Evolutionary conservation across 2,888 invertebrate genomes (phyloP).

Genomic region (Mythimna vitellina): DNA sequence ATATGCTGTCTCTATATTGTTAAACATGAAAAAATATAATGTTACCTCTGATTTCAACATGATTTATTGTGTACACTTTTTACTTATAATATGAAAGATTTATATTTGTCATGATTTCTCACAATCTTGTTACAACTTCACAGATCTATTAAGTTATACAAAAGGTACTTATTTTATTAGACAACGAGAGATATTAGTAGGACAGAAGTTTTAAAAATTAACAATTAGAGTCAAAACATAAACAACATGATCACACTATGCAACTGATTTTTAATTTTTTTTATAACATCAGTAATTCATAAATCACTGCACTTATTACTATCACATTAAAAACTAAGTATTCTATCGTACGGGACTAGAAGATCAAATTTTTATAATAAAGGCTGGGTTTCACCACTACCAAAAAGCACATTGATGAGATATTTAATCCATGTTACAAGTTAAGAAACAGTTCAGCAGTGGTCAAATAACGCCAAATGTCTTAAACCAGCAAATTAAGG

Average conservation of each 20-base stretch:
- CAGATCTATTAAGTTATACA: conserved; percentile 80
- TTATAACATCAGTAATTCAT: conserved; percentile 45
- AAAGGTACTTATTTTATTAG: conserved; percentile 47
- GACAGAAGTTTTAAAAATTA: conserved; percentile 48
- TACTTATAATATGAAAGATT: conserved; percentile 46
- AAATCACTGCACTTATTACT: conserved; percentile 67
- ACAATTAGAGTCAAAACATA: conserved; percentile 43
- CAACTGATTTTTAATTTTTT: conserved; percentile 48
- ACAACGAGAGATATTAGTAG: conserved; percentile 55
- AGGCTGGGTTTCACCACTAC: conserved; percentile 44
- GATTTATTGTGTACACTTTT: conserved; percentile 51
- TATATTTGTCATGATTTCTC: conserved; percentile 81
- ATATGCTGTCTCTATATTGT: conserved; percentile 83
- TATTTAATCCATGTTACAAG: conserved; percentile 4
- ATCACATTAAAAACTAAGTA: conserved; percentile 66
- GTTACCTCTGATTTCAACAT: conserved; percentile 67
- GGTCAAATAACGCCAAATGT: conserved; percentile 37
- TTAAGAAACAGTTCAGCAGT: conserved; percentile 31
- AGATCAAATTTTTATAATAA: conserved; percentile 64
- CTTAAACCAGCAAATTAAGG: conserved; percentile 76
- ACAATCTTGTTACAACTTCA: conserved; percentile 68
- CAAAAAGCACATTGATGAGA: conserved; percentile 30
- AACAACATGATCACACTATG: conserved; percentile 48
- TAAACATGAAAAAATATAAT: conserved; percentile 81
- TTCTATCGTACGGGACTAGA: conserved; percentile 82